A percentile compares a stretch with the other conserved stretches of the same genome.
Conservation (phyloP, 2,888 invertebrate species). For the Apotomis betuletana region DNA sequence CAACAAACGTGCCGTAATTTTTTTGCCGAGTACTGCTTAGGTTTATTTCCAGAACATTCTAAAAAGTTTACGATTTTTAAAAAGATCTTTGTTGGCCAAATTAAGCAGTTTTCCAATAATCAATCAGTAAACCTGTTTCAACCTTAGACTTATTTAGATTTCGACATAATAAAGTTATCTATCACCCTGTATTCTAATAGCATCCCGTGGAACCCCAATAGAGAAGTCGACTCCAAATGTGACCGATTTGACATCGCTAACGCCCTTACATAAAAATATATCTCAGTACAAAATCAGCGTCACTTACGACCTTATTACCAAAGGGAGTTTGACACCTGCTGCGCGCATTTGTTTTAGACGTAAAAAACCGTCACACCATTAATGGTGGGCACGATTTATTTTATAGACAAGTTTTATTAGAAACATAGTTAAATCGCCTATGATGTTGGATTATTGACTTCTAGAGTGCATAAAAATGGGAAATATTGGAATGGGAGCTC, state of each 20-base stretch:
- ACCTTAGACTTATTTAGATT: no score
- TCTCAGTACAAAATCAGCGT: no score
- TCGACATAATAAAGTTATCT: no score
- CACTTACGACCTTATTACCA: background rate
- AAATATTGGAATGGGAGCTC: no score
- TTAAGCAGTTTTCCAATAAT: no score
- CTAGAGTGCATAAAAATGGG: slow-evolving; percentile 7
- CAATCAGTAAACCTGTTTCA: no score
- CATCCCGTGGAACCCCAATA: slow-evolving; percentile 57
- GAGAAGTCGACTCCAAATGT: slow-evolving; percentile 61
- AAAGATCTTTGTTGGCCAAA: no score
- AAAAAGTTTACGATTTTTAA: no score
- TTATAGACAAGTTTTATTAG: slow-evolving; percentile 26
- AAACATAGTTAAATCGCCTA: slow-evolving; percentile 18
- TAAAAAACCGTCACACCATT: slow-evolving; percentile 38
- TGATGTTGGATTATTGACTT: slow-evolving; percentile 21
- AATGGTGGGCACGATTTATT: slow-evolving; percentile 26
- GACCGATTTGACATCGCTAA: slow-evolving; percentile 65
- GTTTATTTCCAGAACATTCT: no score
- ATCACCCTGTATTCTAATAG: background rate
- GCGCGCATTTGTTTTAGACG: slow-evolving; percentile 62
- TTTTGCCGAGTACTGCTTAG: no score
- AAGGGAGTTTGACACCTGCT: slow-evolving; percentile 63
- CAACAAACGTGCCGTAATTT: no score
- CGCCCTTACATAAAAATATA: slow-evolving; percentile 25